These are phyloP conservation scores for Cottus gobio DNA, from an alignment of 2,113 vertebrate species.

Conservation along the genomic window DNA sequence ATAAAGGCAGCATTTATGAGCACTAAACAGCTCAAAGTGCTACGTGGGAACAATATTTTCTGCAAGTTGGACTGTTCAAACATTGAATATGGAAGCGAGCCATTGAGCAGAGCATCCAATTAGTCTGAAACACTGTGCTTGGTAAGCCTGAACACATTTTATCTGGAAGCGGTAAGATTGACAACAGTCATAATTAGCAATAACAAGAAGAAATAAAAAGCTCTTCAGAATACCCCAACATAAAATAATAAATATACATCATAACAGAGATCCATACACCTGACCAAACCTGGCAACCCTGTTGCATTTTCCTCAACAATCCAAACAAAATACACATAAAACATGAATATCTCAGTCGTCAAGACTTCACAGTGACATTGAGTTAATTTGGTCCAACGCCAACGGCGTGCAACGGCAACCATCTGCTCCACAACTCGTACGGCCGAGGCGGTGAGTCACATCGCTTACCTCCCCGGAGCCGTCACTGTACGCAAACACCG, in stretches of 20 bases:
- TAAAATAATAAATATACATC: not conserved
- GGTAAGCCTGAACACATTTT: constrained; percentile 9
- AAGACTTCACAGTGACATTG: not conserved
- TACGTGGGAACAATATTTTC: not conserved
- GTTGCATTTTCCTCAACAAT: not conserved
- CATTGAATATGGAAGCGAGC: constrained; percentile 1
- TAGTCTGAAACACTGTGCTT: constrained; percentile 4
- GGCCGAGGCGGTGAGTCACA: constrained; percentile 12
- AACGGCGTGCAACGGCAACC: not conserved
- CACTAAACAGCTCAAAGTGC: not conserved
- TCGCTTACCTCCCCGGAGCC: not conserved
- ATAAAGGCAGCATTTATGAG: not conserved
- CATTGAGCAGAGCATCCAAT: not conserved
- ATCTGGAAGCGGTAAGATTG: not conserved
- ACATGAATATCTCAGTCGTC: not conserved
- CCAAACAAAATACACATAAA: not conserved
- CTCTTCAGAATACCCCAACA: not conserved
- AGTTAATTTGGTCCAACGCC: not conserved
- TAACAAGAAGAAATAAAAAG: not conserved
- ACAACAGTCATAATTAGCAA: not conserved
- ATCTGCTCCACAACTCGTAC: constrained; percentile 23
- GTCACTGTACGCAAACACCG: constrained; percentile 1
- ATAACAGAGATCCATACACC: not conserved
- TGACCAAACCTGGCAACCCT: not conserved
- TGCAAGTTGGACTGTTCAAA: not conserved